phyloP scores from a whole-genome alignment of 2,113 vertebrate genomes.

The Poicephalus meyeri region DNA sequence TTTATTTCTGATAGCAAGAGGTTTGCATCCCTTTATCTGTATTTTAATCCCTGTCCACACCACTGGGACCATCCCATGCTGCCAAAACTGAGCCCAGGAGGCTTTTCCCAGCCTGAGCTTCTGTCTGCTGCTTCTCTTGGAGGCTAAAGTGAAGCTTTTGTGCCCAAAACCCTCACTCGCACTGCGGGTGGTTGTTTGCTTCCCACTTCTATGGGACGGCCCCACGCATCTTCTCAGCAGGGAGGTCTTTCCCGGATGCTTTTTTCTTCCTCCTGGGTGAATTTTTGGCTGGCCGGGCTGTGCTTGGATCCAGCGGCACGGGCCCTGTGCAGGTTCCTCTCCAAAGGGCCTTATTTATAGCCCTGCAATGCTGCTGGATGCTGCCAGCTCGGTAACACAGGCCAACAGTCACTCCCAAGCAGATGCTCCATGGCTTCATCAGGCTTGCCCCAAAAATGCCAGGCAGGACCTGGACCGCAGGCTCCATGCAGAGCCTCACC shows the following conservation, averaged over 20 bases:
- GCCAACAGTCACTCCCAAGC: rapidly evolving
- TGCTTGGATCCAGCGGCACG: rapidly evolving
- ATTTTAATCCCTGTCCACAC: rapidly evolving
- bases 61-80: rapidly evolving
- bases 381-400: neutral
- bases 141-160: neutral
- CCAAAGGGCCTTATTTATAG: neutral
- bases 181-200: neutral
- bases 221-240: neutral
- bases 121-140: rapidly evolving
- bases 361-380: neutral
- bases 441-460: neutral
- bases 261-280: neutral
- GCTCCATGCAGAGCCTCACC: neutral
- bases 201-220: neutral
- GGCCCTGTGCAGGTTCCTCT: neutral
- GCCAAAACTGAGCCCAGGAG: neutral
- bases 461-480: neutral
- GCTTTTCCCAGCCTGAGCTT: neutral
- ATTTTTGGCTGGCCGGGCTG: neutral
- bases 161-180: neutral
- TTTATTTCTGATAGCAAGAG: neutral
- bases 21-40: neutral
- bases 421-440: neutral
- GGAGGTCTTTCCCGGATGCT: neutral